These are phyloP conservation scores for Micromys minutus DNA, from an alignment of 2,113 vertebrate genomes.

Conservation along the genomic window DNA sequence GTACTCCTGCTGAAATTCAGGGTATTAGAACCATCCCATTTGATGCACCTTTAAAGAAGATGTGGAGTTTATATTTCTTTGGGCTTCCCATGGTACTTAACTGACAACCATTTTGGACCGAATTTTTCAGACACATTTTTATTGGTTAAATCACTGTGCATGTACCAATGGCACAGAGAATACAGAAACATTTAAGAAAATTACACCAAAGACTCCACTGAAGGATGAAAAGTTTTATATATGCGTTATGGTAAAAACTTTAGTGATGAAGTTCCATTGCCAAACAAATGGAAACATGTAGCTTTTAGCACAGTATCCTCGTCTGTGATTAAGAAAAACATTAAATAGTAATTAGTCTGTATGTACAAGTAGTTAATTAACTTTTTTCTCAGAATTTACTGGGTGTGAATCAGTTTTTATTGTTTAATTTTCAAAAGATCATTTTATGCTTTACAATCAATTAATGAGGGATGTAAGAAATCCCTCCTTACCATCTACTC, in stretches of 20 bases:
- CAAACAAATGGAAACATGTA: background rate
- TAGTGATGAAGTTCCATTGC: conserved; percentile 19
- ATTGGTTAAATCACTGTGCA: conserved; percentile 28
- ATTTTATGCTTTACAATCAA: too few relatives aligned
- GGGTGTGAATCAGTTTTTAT: background rate
- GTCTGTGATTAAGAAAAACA: conserved; percentile 48
- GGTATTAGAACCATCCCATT: conserved; percentile 70
- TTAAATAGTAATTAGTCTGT: conserved; percentile 36
- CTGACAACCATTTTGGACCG: conserved; percentile 71
- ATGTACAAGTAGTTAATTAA: conserved; percentile 10
- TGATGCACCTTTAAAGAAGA: conserved; percentile 77
- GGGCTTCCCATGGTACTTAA: conserved; percentile 70
- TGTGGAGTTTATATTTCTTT: conserved; percentile 75
- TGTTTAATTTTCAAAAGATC: conserved; percentile 19
- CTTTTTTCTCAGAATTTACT: background rate
- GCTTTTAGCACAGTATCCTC: background rate
- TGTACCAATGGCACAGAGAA: conserved; percentile 36
- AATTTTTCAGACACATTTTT: conserved; percentile 71
- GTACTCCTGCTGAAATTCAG: conserved; percentile 73
- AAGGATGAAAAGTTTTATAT: conserved; percentile 32
- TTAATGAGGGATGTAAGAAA: too few relatives aligned
- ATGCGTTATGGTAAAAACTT: conserved; percentile 19
- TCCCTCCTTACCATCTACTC: background rate
- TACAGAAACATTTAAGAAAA: conserved; percentile 53
- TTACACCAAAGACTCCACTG: background rate